Base-by-base conservation (phyloP, 2,113 vertebrate genomes). In the Macquaria ambigua region DNA sequence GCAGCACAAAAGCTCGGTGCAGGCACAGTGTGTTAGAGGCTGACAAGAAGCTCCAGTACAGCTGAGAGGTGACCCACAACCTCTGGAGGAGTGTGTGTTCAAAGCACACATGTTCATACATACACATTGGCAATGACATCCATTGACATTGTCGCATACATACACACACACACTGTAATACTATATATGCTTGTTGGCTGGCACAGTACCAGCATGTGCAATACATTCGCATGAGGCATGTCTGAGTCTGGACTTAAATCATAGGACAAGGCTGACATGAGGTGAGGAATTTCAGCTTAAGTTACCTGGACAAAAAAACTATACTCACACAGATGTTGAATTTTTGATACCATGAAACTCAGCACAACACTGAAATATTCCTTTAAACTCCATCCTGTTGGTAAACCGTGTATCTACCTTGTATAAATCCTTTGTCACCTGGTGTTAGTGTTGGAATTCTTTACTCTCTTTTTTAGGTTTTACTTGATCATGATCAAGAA, bases 191-290 rank as follows among this genome's bases (percentile, higher is more conserved):
- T 56, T 61, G 10, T 21, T 46, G 46, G 37, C 28, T 62, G 63
- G 81, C 77, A 88, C n/a, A 4, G 41, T 37, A 69, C 62, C 73
- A 77, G 68, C 23, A 81, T 66, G 41, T 66, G 58, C 62, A 81
- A 52, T 52, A 71, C 23, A 61, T 72, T 46, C 28, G 64, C 50
- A 83, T 52, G 25, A 31, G 80, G 52, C 85, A 83, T 83, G 89
- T 53, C 79, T 79, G 67, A 53, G 63, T 85, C 46, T 84, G 74
- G 90, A 63, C 56, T 76, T 55, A 15, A 73, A 77, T 77, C 77
- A 50, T 67, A 84, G 55, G 69, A 76, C 61, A 82, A 85, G 87
- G 78, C 64, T 89, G 76, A 86, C 3, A 2, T 66, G 83, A 77
- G 14, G 37, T 37, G 81, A 71, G 75, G 84, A 87, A 87, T 80